phyloP scores from a whole-genome alignment of 2,888 invertebrate species.

The Scaeva pyrastri region DNA sequence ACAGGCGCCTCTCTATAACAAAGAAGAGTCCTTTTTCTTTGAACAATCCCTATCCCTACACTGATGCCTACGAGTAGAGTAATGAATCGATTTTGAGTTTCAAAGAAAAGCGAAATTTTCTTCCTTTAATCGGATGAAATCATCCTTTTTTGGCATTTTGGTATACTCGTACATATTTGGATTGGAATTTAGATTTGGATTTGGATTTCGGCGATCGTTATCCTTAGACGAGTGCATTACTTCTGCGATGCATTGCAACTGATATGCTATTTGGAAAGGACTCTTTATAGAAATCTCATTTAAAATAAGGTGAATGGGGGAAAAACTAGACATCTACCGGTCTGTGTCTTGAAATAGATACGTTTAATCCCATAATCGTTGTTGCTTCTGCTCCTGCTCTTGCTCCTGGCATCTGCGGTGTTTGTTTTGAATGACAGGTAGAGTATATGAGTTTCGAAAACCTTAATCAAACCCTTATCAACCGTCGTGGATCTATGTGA shows the following conservation, averaged over 20 bases:
- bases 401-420: constrained; percentile 59
- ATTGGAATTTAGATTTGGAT: too few species aligned
- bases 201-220: constrained; percentile 50
- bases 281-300: constrained; percentile 28
- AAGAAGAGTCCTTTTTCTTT: constrained; percentile 41
- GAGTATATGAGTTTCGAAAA: neutral
- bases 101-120: constrained; percentile 49
- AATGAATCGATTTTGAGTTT: constrained; percentile 7
- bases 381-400: constrained; percentile 61
- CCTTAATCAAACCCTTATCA: constrained; percentile 47
- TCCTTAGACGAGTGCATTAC: constrained; percentile 39
- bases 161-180: too few species aligned
- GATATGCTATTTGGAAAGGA: constrained; percentile 23
- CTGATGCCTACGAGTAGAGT: too few species aligned
- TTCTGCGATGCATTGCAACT: constrained; percentile 53
- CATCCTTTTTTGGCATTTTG: constrained; percentile 53
- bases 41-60: neutral
- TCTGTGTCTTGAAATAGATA: constrained; percentile 60
- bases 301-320: constrained; percentile 5
- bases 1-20: constrained; percentile 53
- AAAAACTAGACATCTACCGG: neutral
- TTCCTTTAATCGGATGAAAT: constrained; percentile 66
- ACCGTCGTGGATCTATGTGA: constrained; percentile 35
- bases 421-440: constrained; percentile 21
- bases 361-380: constrained; percentile 67